Base-by-base conservation (phyloP, 1,140 invertebrate genomes). In the Lordiphosa mommai region DNA sequence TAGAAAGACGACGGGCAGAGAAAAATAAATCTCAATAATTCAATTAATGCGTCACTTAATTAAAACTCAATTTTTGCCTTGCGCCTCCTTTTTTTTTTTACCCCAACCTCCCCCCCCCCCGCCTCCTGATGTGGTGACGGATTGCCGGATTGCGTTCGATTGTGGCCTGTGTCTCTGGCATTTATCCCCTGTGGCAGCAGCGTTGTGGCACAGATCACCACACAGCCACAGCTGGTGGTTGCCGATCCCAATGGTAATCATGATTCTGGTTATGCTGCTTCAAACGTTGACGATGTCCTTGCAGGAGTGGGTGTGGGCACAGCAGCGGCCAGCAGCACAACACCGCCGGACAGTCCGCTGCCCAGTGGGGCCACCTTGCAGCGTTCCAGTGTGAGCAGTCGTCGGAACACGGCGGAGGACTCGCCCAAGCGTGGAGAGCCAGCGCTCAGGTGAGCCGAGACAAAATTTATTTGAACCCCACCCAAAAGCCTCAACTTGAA, bases 211-310 rank as follows among this genome's bases (percentile, higher is more conserved):
- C 86, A 92, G 41, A 92, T 91, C 55, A 90, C 90, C 16, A 91
- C 91, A 61, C 82, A 90, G 48, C 89, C 91, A 27, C 86, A 89
- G 36, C 67, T 88, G 58, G 76, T 80, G 30, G 84, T 91, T 23
- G 90, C 90, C 20, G 94, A 94, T 73, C 91, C 93, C 14, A 94
- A 95, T 86, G 94, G 94, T 57, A 95, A 95, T 90, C 94, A 94
- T 88, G 94, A 95, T 89, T 94, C 93, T 32, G 94, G 94, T 36
- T 95, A 95, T 89, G 94, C 92, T 12, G 91, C 93, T 58, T 94
- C 92, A 71, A 93, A 92, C 80, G 87, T 91, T 71, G 93, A 92
- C 88, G 91, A 90, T 86, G 82, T 88, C 72, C 77, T 89, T 85
- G 85, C 87, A 82, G 77, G 74, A 79, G 74, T 80, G 70, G 72